Evolutionary conservation across 2,888 invertebrate species (phyloP).

Genomic region (Synergus japonicus): DNA sequence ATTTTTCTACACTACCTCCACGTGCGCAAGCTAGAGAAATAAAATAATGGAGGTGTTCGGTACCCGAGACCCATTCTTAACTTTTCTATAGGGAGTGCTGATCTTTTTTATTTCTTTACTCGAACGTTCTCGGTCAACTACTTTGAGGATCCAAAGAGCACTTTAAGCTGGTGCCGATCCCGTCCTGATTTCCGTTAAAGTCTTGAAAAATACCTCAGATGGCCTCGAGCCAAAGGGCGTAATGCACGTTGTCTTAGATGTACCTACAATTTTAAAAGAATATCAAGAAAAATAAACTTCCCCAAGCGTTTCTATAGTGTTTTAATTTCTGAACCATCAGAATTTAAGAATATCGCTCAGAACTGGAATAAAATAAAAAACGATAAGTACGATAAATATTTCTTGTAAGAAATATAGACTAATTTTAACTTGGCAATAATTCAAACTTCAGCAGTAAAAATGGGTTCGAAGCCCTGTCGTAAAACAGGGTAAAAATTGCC

Average conservation of each 20-base stretch:
- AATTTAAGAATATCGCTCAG: background rate
- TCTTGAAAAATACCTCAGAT: slow-evolving; percentile 17
- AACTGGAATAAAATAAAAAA: background rate
- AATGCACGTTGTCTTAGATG: slow-evolving; percentile 22
- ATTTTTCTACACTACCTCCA: slow-evolving; percentile 6
- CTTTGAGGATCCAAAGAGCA: slow-evolving; percentile 25
- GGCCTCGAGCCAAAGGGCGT: slow-evolving; percentile 4
- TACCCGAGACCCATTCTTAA: slow-evolving; percentile 4
- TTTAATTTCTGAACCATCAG: background rate
- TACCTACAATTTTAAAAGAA: background rate
- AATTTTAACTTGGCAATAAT: too few species aligned
- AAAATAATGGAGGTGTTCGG: slow-evolving; percentile 6
- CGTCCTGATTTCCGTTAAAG: slow-evolving; percentile 26
- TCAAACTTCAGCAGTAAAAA: too few species aligned
- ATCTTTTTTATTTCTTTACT: slow-evolving; percentile 23
- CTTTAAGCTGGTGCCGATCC: slow-evolving; percentile 10
- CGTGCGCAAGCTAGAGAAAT: background rate
- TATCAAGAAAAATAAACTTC: background rate
- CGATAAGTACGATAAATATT: too few species aligned
- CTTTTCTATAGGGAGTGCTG: slow-evolving; percentile 7
- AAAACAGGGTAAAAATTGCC: background rate
- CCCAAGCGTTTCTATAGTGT: background rate
- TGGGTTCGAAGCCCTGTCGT: background rate
- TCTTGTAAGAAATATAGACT: too few species aligned
- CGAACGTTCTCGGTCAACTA: slow-evolving; percentile 24